A percentile compares a stretch with the other conserved stretches of the same genome.
Conservation (phyloP, 2,888 invertebrate species). For the Plebejus argus region DNA sequence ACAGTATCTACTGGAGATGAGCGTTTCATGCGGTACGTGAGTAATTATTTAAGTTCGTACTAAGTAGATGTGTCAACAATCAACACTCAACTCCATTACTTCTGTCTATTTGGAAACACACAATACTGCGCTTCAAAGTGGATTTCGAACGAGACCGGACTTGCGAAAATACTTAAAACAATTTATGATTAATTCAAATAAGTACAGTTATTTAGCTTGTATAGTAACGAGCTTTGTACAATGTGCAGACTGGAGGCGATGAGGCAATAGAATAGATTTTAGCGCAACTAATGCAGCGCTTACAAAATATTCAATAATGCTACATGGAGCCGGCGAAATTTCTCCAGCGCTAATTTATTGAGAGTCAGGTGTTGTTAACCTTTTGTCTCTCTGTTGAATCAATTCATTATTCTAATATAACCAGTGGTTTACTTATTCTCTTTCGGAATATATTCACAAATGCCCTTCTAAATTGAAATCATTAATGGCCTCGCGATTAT, state of each 20-base stretch:
- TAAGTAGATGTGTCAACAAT: slow-evolving; percentile 3
- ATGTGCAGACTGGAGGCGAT: slow-evolving; percentile 10
- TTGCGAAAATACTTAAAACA: background rate
- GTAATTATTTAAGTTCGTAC: slow-evolving; percentile 21
- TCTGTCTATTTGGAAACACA: background rate
- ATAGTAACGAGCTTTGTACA: background rate
- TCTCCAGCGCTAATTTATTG: slow-evolving; percentile 29
- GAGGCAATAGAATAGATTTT: slow-evolving; percentile 15
- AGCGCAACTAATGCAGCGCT: slow-evolving; percentile 18
- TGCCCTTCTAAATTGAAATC: slow-evolving; percentile 76
- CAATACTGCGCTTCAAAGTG: background rate
- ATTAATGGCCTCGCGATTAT: slow-evolving; percentile 75
- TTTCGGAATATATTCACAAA: slow-evolving; percentile 68
- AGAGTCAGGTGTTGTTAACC: slow-evolving; percentile 42
- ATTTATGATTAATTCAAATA: slow-evolving; percentile 13
- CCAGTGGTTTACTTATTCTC: slow-evolving; percentile 58
- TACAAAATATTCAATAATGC: slow-evolving; percentile 14
- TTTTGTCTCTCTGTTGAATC: slow-evolving; percentile 49
- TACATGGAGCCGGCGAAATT: background rate
- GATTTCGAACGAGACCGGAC: background rate
- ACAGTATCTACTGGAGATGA: background rate
- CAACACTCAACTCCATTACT: slow-evolving; percentile 14
- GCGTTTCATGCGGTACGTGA: slow-evolving; percentile 1
- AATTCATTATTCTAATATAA: slow-evolving; percentile 58
- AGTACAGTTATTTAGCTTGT: slow-evolving; percentile 10